A percentile compares a stretch with the other conserved stretches of the same genome.
Conservation (phyloP, 2,797 vertebrate species). For the Trichosurus vulpecula region DNA sequence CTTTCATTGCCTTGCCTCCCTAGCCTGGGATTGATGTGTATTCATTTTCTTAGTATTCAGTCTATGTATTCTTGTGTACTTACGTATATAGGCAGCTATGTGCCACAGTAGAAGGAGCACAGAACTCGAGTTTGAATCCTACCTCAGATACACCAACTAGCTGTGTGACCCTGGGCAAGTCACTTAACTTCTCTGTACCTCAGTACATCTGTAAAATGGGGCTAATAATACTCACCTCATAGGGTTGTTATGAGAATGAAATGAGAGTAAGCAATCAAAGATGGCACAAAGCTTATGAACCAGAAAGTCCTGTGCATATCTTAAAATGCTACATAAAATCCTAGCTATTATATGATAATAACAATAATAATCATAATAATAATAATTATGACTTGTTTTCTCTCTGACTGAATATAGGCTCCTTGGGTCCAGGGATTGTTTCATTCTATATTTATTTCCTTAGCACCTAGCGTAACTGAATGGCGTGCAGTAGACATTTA, state of each 20-base stretch:
- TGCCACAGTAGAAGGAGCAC: not conserved
- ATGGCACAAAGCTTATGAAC: not conserved
- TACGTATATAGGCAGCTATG: not conserved
- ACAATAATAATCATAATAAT: not conserved
- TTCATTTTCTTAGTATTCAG: not conserved
- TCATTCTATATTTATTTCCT: not conserved
- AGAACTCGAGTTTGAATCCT: not conserved
- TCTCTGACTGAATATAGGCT: not conserved
- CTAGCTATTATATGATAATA: not conserved
- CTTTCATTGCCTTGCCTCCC: not conserved
- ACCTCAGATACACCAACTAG: not conserved
- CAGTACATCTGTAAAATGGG: not conserved
- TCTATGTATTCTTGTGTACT: not conserved
- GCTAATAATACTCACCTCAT: not conserved
- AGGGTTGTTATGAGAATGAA: not conserved
- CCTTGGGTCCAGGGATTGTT: not conserved
- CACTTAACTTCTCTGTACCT: not conserved
- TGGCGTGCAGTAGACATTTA: not conserved
- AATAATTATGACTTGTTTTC: constrained; percentile 14
- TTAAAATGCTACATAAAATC: not conserved
- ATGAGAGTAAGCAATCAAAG: not conserved
- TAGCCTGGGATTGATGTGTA: not conserved
- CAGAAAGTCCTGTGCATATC: not conserved
- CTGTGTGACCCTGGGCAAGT: not conserved
- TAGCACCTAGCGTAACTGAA: not conserved